A percentile compares a stretch with the other conserved stretches of the same genome.
Evolutionary conservation across 1,140 invertebrate genomes (phyloP).

Genomic region (Archivesica marissinica): DNA sequence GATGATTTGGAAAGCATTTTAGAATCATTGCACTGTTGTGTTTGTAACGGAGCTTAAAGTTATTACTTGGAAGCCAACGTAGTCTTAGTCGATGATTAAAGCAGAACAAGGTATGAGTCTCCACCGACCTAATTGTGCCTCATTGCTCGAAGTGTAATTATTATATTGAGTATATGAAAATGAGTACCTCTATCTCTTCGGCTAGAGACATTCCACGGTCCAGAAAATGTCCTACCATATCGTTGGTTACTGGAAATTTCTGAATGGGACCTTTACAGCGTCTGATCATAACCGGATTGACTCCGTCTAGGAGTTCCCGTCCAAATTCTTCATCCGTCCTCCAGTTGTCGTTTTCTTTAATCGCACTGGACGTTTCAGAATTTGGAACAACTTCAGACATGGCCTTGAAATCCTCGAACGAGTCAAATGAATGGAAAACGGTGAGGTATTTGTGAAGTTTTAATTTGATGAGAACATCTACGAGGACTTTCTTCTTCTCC

Average conservation of each 20-base stretch:
- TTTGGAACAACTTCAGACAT: constrained; percentile 30
- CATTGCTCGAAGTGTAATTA: no score
- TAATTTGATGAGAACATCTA: constrained; percentile 35
- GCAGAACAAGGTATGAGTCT: no score
- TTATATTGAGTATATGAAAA: neutral
- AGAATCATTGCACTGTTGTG: no score
- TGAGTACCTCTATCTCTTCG: constrained; percentile 58
- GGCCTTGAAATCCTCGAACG: constrained; percentile 31
- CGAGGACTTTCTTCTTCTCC: constrained; percentile 52
- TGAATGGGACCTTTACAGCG: constrained; percentile 8
- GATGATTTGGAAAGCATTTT: no score
- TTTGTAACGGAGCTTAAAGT: no score
- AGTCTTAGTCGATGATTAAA: no score
- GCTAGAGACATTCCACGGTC: constrained; percentile 31
- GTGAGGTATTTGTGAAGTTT: constrained; percentile 45
- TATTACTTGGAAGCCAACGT: no score
- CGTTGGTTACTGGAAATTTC: constrained; percentile 56
- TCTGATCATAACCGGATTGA: constrained; percentile 47
- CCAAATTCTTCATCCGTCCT: constrained; percentile 54
- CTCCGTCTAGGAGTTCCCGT: constrained; percentile 32
- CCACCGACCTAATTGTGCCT: no score
- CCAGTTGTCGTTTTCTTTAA: constrained; percentile 48
- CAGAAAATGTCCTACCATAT: constrained; percentile 44
- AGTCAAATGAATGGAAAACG: constrained; percentile 49
- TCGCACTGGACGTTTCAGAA: constrained; percentile 25